phyloP scores from a whole-genome alignment of 2,113 vertebrate genomes.

The Empidonax alnorum region DNA sequence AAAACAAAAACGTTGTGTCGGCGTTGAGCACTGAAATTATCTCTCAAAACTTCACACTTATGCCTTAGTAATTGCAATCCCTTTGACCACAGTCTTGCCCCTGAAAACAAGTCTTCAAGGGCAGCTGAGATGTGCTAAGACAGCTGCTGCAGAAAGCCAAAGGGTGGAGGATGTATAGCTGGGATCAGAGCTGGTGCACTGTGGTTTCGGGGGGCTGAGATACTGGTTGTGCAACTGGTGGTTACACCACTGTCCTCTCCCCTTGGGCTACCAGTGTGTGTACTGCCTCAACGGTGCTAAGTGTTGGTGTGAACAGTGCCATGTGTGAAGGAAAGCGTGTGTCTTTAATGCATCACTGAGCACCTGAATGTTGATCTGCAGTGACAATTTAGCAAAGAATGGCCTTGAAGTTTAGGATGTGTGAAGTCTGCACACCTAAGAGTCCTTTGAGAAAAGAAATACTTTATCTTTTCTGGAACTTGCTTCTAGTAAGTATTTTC shows the following conservation, averaged over 20 bases:
- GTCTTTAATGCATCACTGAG: not conserved
- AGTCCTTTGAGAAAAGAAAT: not conserved
- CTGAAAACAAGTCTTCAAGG: not conserved
- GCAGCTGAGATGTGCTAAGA: not conserved
- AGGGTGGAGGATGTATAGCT: not conserved
- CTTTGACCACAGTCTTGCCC: not conserved
- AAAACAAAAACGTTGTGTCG: not conserved
- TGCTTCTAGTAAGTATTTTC: not conserved
- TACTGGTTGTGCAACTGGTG: not conserved
- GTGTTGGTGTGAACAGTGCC: not conserved
- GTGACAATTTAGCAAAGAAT: not conserved
- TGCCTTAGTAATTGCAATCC: not conserved
- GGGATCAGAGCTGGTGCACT: not conserved
- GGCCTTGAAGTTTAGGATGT: not conserved
- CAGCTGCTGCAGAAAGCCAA: not conserved
- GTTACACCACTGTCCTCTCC: not conserved
- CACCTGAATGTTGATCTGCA: not conserved
- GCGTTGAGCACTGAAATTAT: not conserved
- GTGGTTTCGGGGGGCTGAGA: not conserved
- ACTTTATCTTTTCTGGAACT: not conserved
- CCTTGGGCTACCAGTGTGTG: not conserved
- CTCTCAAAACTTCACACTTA: not conserved
- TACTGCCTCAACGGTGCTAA: not conserved
- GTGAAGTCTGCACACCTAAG: not conserved
- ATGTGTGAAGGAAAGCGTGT: not conserved